Evolutionary conservation across 1,140 invertebrate genomes (phyloP).

Genomic region (Eubasilissa regina): DNA sequence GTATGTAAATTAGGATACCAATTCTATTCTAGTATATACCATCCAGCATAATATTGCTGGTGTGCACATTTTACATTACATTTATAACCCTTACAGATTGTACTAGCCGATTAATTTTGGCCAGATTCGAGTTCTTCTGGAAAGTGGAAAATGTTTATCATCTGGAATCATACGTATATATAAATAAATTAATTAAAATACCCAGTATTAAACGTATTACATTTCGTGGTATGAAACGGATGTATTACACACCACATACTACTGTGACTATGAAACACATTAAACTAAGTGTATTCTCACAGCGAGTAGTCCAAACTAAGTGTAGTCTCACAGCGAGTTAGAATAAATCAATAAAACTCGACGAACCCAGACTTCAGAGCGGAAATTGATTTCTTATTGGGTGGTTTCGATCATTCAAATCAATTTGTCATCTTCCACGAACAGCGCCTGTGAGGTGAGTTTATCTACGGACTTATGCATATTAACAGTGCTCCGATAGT

Average conservation of each 20-base stretch:
- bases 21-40: too few relatives aligned
- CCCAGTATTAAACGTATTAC: too few relatives aligned
- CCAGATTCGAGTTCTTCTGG: too few relatives aligned
- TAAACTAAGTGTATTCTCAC: constrained; percentile 14
- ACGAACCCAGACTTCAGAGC: neutral
- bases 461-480: neutral
- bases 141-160: too few relatives aligned
- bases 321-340: constrained; percentile 10
- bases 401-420: constrained; percentile 6
- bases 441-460: neutral
- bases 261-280: neutral
- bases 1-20: too few relatives aligned
- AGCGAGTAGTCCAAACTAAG: neutral
- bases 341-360: constrained; percentile 15
- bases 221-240: neutral
- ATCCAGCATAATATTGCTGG: too few relatives aligned
- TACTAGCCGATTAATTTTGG: too few relatives aligned
- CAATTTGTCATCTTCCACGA: constrained; percentile 16
- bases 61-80: too few relatives aligned
- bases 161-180: too few relatives aligned
- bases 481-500: neutral
- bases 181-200: too few relatives aligned
- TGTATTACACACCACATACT: neutral
- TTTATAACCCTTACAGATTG: too few relatives aligned
- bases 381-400: constrained; percentile 28